phyloP scores from a whole-genome alignment of 2,113 vertebrate species.

The Oreochromis spilurus region DNA sequence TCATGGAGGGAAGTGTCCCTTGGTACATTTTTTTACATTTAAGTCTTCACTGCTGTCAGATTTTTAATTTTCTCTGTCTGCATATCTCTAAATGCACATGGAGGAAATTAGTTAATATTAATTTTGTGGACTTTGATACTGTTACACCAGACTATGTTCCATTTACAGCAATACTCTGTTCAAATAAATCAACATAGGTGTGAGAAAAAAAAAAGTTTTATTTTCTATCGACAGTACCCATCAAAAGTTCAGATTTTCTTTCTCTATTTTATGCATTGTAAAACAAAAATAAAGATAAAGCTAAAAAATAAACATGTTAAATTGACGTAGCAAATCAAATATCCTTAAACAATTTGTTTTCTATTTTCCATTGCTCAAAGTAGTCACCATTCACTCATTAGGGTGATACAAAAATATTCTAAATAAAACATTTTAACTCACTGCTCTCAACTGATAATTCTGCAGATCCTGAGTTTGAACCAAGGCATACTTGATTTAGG shows the following conservation, averaged over 20 bases:
- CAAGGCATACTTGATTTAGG: neutral
- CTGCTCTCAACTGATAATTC: neutral
- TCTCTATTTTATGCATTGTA: neutral
- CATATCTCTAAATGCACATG: neutral
- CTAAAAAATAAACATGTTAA: neutral
- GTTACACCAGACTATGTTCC: neutral
- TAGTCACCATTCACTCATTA: neutral
- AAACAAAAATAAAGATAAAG: neutral
- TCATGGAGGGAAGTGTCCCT: neutral
- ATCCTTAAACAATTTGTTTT: neutral
- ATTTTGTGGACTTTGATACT: neutral
- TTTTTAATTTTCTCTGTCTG: neutral
- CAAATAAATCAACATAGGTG: neutral
- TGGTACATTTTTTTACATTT: neutral
- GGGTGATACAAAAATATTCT: neutral
- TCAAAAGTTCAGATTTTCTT: neutral
- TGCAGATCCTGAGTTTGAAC: neutral
- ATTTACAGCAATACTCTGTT: neutral
- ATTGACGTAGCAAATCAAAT: neutral
- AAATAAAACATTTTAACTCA: neutral
- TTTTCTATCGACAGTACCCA: neutral
- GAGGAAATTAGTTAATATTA: neutral
- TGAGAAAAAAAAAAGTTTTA: neutral
- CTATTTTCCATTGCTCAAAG: neutral
- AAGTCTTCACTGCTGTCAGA: neutral